A percentile compares a stretch with the other conserved stretches of the same genome.
Evolutionary conservation across 2,113 vertebrate species (phyloP).

Genomic region (Lamprotornis superbus): DNA sequence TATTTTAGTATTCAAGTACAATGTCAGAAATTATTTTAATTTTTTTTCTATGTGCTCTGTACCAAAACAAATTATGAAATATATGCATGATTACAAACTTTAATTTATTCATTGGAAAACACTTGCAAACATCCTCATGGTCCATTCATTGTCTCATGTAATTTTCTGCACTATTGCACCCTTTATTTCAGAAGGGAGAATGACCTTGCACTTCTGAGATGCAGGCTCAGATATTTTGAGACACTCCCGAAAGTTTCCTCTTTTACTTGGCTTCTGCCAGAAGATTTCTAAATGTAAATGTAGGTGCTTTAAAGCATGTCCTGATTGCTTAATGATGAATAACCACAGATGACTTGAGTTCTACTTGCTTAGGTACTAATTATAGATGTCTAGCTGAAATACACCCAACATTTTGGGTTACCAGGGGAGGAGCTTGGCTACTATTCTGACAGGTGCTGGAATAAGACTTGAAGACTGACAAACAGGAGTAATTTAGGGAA

Average conservation of each 20-base stretch:
- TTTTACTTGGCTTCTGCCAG: neutral
- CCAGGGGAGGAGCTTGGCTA: neutral
- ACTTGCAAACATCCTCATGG: neutral
- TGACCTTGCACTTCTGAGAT: neutral
- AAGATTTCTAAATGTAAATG: conserved; percentile 6
- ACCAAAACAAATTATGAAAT: neutral
- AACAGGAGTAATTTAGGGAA: neutral
- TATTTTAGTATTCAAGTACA: neutral
- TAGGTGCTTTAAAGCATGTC: neutral
- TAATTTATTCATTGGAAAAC: neutral
- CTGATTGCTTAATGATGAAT: conserved; percentile 13
- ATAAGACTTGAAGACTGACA: neutral
- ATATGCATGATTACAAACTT: neutral
- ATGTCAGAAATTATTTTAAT: neutral
- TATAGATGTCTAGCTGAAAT: conserved; percentile 3
- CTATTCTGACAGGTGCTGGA: neutral
- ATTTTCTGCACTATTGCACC: neutral
- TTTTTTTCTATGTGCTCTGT: neutral
- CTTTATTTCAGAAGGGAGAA: neutral
- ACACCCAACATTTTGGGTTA: neutral
- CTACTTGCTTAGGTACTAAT: conserved; percentile 3
- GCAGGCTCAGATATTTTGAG: neutral
- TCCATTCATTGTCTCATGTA: neutral
- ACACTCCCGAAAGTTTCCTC: neutral
- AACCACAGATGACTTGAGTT: neutral